These are phyloP conservation scores for Daubentonia madagascariensis DNA, from an alignment of 2,113 vertebrate species.

Conservation along the genomic window DNA sequence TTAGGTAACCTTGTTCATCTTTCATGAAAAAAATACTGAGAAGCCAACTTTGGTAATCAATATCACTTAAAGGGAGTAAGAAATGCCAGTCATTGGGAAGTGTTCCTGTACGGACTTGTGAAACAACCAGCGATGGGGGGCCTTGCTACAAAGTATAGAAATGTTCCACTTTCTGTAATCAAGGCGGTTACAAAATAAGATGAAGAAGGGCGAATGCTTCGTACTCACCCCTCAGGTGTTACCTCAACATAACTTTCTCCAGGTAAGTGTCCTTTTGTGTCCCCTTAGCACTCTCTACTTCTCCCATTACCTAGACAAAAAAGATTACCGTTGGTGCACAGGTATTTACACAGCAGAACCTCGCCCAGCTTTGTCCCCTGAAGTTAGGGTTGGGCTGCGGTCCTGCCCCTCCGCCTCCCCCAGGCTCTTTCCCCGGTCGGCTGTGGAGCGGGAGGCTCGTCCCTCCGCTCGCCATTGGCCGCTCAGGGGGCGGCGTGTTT, in stretches of 20 bases:
- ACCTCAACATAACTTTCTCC: background rate
- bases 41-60: background rate
- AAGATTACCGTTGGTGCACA: background rate
- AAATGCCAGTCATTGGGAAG: background rate
- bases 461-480: constrained; percentile 51
- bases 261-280: background rate
- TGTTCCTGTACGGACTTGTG: background rate
- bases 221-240: background rate
- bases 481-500: background rate
- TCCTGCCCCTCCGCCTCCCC: rapidly evolving
- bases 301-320: background rate
- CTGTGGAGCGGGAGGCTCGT: background rate
- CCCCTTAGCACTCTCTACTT: background rate
- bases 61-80: background rate
- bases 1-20: background rate
- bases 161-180: background rate
- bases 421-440: background rate
- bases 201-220: background rate
- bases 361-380: rapidly evolving
- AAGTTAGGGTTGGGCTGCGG: background rate
- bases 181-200: background rate
- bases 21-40: background rate
- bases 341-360: background rate
- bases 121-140: background rate
- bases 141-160: background rate